Base-by-base conservation (phyloP, 2,888 invertebrate genomes). In the Sarcophaga carnaria region DNA sequence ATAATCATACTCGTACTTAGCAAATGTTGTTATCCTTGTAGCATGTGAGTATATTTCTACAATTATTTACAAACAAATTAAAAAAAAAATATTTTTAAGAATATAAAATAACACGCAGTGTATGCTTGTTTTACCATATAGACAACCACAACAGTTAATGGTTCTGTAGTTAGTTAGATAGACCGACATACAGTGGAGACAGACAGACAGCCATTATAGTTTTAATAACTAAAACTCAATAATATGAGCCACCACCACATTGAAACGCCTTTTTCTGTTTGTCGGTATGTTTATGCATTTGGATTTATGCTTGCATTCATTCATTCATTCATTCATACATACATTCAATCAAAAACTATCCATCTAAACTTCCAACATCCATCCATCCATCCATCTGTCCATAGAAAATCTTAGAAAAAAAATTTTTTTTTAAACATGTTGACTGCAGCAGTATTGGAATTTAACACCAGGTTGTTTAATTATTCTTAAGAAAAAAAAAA, bases 21-120 rank as follows among this genome's bases (percentile, higher is more conserved):
- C 78, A 86, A 85, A 83, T 86, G 86, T 86, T 86, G 86, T 76
- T 86, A 86, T 86, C 86, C 86, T 86, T 86, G 86, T 82, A 54
- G 79, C 59, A 76, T 76, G 79, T 54, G 54, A 54, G 54, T 54
- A 54, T 54, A 54, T 17, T 14, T 54, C 12, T 54, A 17, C 54
- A 17, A 54, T 54, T 14, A 54, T 54, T 14, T 14, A 59, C 54
- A 70, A 10, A 17, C 14, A 63, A 25, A 37, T 4, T 54, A 3
- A 67, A 66, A 27, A 62, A 64, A 14, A 54, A 14, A 17, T 0
- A 14, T 54, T 14, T 54, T 54, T 54, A 54, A 54, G 17, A 54
- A 54, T 54, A 54, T 54, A 54, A 62, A 60, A 63, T 62, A 79
- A 78, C 37, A 74, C 49, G 47, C 59, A 83, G 62, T 70, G 20